A percentile compares a stretch with the other conserved stretches of the same genome.
These are phyloP conservation scores for Zenarchopterus dispar DNA, from an alignment of 2,797 vertebrate genomes.

Conservation along the genomic window DNA sequence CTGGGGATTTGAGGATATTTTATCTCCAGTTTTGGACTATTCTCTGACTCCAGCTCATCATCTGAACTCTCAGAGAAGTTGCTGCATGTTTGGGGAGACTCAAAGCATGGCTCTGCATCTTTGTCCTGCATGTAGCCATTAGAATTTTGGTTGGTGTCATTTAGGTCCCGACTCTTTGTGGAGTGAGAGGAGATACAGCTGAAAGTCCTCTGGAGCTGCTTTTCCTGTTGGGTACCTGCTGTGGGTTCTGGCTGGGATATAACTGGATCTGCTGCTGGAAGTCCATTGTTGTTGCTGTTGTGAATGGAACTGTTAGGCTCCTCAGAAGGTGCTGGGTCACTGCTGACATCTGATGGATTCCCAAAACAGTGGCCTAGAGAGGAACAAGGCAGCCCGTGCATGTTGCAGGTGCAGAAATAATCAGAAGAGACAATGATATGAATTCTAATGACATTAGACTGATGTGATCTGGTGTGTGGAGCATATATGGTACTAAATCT, in stretches of 20 bases:
- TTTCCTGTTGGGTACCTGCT: conserved; percentile 9
- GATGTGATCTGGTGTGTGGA: conserved; percentile 7
- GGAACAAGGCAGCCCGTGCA: conserved; percentile 83
- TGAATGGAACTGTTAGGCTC: conserved; percentile 44
- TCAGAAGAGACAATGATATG: conserved; percentile 20
- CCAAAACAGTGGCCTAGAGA: conserved; percentile 83
- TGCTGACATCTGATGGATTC: conserved; percentile 72
- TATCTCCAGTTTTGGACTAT: conserved; percentile 47
- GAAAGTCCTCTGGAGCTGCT: conserved; percentile 49
- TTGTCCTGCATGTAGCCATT: conserved; percentile 33
- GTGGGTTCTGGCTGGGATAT: conserved; percentile 69
- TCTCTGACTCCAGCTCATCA: conserved; percentile 58
- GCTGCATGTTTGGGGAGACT: conserved; percentile 29
- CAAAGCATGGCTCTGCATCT: conserved; percentile 29
- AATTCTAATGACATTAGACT: conserved; percentile 46
- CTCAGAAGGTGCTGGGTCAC: conserved; percentile 57
- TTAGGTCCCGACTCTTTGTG: conserved; percentile 46
- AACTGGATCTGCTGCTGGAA: conserved; percentile 49
- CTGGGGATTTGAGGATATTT: conserved; percentile 81
- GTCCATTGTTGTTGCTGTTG: conserved; percentile 39
- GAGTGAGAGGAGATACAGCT: conserved; percentile 58
- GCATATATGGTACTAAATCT: neutral
- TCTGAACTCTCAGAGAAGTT: conserved; percentile 62
- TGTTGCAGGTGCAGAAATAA: conserved; percentile 48
- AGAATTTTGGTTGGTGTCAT: conserved; percentile 54